Evolutionary conservation across 2,888 invertebrate species (phyloP).

Genomic region (Lutraria lutraria): DNA sequence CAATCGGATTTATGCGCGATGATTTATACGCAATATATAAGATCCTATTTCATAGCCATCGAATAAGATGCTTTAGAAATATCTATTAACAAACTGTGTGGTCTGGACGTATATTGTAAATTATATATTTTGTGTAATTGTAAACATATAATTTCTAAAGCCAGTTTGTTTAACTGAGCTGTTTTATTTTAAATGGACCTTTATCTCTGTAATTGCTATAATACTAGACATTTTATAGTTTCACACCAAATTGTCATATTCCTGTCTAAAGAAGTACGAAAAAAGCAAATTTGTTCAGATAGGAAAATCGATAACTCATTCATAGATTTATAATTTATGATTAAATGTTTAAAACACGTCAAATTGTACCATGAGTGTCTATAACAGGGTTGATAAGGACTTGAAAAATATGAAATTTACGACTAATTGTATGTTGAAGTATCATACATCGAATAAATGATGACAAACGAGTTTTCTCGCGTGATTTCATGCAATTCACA

Average conservation of each 20-base stretch:
- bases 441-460: slow-evolving; percentile 14
- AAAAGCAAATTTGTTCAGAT: background rate
- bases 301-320: background rate
- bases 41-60: background rate
- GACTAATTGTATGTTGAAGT: background rate
- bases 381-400: slow-evolving; percentile 3
- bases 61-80: background rate
- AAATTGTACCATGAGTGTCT: background rate
- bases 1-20: background rate
- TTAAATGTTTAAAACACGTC: background rate
- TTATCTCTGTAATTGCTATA: background rate
- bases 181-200: background rate
- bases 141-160: background rate
- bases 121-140: background rate
- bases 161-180: background rate
- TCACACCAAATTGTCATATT: background rate
- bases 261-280: background rate
- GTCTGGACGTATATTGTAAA: background rate
- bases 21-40: slow-evolving; percentile 6
- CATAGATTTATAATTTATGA: slow-evolving; percentile 2
- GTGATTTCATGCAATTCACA: slow-evolving; percentile 37
- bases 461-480: background rate
- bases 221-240: background rate
- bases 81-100: background rate
- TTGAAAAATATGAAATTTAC: slow-evolving; percentile 29